These are phyloP conservation scores for Blennius ocellaris DNA, from an alignment of 2,113 vertebrate genomes.

Conservation along the genomic window DNA sequence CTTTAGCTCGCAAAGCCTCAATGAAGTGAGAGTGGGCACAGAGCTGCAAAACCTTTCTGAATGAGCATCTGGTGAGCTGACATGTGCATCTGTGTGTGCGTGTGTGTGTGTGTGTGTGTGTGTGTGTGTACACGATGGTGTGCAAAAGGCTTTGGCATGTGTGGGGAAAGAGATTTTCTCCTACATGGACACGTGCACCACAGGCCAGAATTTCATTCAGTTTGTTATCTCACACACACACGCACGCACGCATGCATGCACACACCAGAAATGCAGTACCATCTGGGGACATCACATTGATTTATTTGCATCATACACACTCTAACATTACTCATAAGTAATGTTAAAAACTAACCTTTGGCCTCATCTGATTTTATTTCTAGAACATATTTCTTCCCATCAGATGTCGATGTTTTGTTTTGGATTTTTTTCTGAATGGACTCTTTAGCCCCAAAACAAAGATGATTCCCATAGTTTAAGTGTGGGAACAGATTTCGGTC, in stretches of 20 bases:
- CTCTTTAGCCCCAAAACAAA: not conserved
- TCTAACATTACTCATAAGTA: no score
- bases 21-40: conserved; percentile 51
- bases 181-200: conserved; percentile 39
- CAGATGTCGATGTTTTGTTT: no score
- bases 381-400: no score
- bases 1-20: conserved; percentile 54
- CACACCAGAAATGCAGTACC: no score
- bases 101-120: not conserved
- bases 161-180: conserved; percentile 63
- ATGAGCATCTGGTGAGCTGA: conserved; percentile 72
- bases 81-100: conserved; percentile 37
- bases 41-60: conserved; percentile 53
- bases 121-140: not conserved
- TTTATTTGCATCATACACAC: no score
- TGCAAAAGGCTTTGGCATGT: conserved; percentile 51
- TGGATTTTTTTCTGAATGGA: no score
- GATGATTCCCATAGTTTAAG: not conserved
- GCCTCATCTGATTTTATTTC: no score
- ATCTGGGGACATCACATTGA: no score
- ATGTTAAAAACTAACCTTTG: no score
- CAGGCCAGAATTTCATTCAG: conserved; percentile 53
- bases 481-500: conserved; percentile 6
- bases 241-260: not conserved
- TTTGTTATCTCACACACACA: conserved; percentile 13